Evolutionary conservation across 2,888 invertebrate species (phyloP).

Genomic region (Macropis europaea): DNA sequence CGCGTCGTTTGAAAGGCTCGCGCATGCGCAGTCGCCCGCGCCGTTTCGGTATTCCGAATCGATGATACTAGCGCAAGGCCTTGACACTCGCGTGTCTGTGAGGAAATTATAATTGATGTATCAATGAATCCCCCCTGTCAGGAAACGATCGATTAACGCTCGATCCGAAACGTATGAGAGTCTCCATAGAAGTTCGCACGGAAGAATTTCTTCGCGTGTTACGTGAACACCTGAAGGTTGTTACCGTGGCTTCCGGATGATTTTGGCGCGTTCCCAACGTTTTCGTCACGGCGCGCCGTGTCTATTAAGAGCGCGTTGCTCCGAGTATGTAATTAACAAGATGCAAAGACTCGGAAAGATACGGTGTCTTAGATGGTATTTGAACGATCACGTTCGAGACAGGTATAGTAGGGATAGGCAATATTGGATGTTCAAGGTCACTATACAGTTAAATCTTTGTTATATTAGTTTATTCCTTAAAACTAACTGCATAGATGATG

Average conservation of each 20-base stretch:
- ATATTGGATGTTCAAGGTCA: too few relatives aligned
- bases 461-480: too few relatives aligned
- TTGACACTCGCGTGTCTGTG: conserved; percentile 34
- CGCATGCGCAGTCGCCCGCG: conserved; percentile 7
- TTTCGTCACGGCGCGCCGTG: background rate
- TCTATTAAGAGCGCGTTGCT: background rate
- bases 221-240: background rate
- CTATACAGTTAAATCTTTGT: too few relatives aligned
- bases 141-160: conserved; percentile 27
- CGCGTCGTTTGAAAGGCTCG: background rate
- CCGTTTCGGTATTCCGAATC: conserved; percentile 38
- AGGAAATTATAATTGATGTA: conserved; percentile 42
- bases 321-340: background rate
- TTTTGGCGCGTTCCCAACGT: conserved; percentile 4
- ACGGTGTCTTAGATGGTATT: background rate
- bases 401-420: too few relatives aligned
- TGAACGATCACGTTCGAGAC: too few relatives aligned
- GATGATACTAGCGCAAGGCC: conserved; percentile 42
- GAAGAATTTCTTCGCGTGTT: background rate
- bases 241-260: background rate
- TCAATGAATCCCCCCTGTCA: conserved; percentile 27
- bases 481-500: too few relatives aligned
- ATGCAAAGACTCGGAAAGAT: conserved; percentile 1
- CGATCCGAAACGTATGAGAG: background rate
- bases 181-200: background rate